These are phyloP conservation scores for Onthophagus taurus DNA, from an alignment of 1,140 invertebrate species.

Conservation along the genomic window DNA sequence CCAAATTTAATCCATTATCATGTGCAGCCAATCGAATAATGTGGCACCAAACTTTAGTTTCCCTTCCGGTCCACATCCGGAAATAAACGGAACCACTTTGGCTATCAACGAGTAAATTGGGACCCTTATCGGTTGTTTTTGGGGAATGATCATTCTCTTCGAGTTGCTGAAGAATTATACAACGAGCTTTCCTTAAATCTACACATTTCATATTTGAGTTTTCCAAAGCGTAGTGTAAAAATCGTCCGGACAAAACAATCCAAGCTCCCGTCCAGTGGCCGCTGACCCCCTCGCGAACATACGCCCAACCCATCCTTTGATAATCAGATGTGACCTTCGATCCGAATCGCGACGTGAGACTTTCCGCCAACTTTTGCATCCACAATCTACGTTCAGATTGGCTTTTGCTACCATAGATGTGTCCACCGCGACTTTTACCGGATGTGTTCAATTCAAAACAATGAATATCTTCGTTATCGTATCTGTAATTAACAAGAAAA, in stretches of 20 bases:
- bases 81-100: slow-evolving; percentile 54
- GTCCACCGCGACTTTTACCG: slow-evolving; percentile 39
- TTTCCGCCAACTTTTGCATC: slow-evolving; percentile 59
- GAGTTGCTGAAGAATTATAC: slow-evolving; percentile 53
- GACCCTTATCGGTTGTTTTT: slow-evolving; percentile 49
- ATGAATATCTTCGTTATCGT: slow-evolving; percentile 46
- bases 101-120: slow-evolving; percentile 56
- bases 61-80: slow-evolving; percentile 53
- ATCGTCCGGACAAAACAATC: slow-evolving; percentile 61
- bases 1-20: slow-evolving; percentile 62
- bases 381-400: slow-evolving; percentile 49
- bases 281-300: slow-evolving; percentile 51
- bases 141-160: slow-evolving; percentile 38
- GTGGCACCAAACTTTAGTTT: slow-evolving; percentile 62
- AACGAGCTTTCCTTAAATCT: slow-evolving; percentile 73
- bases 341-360: slow-evolving; percentile 48
- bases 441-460: slow-evolving; percentile 47
- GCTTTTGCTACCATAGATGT: slow-evolving; percentile 46
- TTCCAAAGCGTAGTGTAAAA: slow-evolving; percentile 55
- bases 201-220: slow-evolving; percentile 47
- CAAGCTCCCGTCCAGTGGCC: slow-evolving; percentile 67
- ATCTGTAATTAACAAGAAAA: slow-evolving; percentile 33
- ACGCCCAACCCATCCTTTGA: slow-evolving; percentile 55
- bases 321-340: slow-evolving; percentile 48
- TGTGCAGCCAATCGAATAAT: slow-evolving; percentile 63